These are phyloP conservation scores for Rhopalosiphum padi DNA, from an alignment of 1,140 invertebrate species.

Conservation along the genomic window DNA sequence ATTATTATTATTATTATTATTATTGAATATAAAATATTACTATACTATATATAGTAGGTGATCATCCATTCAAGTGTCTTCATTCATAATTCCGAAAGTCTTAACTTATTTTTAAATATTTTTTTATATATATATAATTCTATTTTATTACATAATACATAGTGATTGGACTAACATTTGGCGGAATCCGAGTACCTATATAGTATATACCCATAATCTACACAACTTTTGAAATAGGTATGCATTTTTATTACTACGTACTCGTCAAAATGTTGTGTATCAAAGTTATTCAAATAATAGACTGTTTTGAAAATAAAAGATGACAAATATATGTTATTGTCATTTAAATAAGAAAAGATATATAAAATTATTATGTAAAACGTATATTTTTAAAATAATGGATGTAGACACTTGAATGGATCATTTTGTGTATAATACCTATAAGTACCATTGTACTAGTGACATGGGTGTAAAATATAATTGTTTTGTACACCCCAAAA, in stretches of 20 bases:
- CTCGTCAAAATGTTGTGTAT: not conserved
- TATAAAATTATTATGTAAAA: not conserved
- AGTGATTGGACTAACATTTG: too few relatives aligned
- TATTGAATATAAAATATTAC: not conserved
- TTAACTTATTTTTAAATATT: not conserved
- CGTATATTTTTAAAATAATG: not conserved
- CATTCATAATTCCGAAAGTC: too few relatives aligned
- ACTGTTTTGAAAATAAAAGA: too few relatives aligned
- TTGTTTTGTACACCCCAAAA: not conserved
- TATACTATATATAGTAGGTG: too few relatives aligned
- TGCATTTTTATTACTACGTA: not conserved
- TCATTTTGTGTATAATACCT: not conserved
- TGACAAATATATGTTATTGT: too few relatives aligned
- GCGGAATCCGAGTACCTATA: too few relatives aligned
- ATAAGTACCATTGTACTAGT: not conserved
- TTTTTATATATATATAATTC: not conserved
- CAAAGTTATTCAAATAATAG: not conserved
- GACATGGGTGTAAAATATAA: not conserved
- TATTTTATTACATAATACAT: not conserved
- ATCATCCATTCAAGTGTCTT: not conserved
- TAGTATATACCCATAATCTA: too few relatives aligned
- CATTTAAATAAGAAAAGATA: too few relatives aligned
- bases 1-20: constrained; percentile 3
- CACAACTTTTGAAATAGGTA: too few relatives aligned
- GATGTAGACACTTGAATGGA: not conserved